Evolutionary conservation across 2,113 vertebrate genomes (phyloP).

Genomic region (Saccopteryx leptura): DNA sequence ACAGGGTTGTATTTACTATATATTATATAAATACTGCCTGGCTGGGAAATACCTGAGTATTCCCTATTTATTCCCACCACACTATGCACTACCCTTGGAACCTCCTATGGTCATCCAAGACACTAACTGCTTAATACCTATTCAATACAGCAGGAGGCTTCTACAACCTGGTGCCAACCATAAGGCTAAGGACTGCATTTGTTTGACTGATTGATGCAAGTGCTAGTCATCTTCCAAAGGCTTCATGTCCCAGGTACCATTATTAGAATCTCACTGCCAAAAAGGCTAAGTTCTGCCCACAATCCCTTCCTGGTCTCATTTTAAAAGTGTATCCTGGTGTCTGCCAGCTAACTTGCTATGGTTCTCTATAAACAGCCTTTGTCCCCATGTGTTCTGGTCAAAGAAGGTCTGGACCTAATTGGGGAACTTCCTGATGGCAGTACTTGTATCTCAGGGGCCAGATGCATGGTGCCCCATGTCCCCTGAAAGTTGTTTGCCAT

Average conservation of each 20-base stretch:
- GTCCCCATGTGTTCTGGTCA: not conserved
- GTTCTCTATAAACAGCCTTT: not conserved
- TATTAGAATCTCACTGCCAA: not conserved
- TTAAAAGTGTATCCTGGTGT: not conserved
- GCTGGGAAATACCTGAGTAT: not conserved
- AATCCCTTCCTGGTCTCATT: not conserved
- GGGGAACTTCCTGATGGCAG: not conserved
- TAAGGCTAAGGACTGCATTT: slow-evolving; percentile 22
- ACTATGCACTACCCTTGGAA: not conserved
- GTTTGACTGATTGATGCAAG: not conserved
- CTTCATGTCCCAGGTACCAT: not conserved
- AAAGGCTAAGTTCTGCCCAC: not conserved
- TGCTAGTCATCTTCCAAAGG: not conserved
- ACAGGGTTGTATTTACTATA: not conserved
- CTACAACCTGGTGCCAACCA: not conserved
- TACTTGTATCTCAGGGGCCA: not conserved
- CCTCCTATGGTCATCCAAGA: not conserved
- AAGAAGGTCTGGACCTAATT: not conserved
- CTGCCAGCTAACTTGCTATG: not conserved
- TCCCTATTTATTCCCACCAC: not conserved
- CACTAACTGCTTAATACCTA: slow-evolving; percentile 5
- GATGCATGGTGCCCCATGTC: not conserved
- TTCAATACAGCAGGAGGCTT: not conserved
- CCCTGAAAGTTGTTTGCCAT: not conserved
- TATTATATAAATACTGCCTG: not conserved